Conservation (phyloP, 1,140 invertebrate species). For the Dreissena polymorpha region DNA sequence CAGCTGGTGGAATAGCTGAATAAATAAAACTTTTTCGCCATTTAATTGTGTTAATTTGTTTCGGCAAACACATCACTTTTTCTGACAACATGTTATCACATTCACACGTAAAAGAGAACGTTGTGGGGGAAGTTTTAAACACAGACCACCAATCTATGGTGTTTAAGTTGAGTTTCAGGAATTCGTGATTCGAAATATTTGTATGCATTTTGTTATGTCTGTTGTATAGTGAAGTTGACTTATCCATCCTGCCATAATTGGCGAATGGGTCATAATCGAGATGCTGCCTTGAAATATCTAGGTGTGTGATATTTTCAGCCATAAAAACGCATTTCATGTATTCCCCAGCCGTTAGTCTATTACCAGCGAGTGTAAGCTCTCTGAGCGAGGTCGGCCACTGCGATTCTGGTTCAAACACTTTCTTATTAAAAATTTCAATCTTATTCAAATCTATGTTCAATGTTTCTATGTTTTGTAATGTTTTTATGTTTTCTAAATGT, state of each 20-base stretch:
- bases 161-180: background rate
- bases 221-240: background rate
- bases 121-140: background rate
- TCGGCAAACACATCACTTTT: background rate
- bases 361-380: constrained; percentile 20
- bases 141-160: background rate
- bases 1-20: background rate
- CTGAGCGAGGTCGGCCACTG: background rate
- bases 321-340: background rate
- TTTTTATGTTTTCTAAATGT: constrained; percentile 29
- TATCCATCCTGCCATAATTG: background rate
- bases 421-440: constrained; percentile 44
- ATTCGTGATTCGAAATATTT: too few relatives aligned
- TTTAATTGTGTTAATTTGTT: background rate
- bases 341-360: constrained; percentile 19
- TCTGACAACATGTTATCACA: background rate
- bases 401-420: background rate
- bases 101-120: background rate
- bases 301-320: background rate
- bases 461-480: constrained; percentile 6
- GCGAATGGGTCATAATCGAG: constrained; percentile 32
- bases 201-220: background rate
- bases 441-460: constrained; percentile 45
- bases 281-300: constrained; percentile 46
- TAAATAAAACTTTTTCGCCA: constrained; percentile 20